These are phyloP conservation scores for Eubucco bourcierii DNA, from an alignment of 2,113 vertebrate species.

Conservation along the genomic window DNA sequence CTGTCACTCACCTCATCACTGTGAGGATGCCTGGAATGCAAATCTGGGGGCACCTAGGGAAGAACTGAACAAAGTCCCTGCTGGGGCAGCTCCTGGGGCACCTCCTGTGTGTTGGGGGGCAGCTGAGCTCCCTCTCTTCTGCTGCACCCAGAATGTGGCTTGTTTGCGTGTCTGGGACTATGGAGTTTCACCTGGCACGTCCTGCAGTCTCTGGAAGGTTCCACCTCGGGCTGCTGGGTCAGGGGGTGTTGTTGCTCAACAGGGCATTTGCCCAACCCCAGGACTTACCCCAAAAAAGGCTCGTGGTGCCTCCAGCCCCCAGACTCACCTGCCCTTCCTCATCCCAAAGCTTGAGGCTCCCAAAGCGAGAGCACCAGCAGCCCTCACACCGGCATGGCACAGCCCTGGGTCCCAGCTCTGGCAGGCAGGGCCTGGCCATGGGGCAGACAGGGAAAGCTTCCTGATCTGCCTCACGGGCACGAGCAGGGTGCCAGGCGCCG, in stretches of 20 bases:
- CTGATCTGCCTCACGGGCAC: rapidly evolving
- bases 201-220: not conserved
- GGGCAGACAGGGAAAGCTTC: too few species aligned
- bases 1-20: not conserved
- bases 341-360: not conserved
- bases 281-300: not conserved
- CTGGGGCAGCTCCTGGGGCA: not conserved
- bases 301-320: not conserved
- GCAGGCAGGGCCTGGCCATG: not conserved
- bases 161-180: not conserved
- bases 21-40: slow-evolving; percentile 4
- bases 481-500: not conserved
- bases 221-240: not conserved
- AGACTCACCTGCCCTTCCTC: not conserved
- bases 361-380: rapidly evolving
- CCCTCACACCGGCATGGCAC: not conserved
- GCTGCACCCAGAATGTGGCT: not conserved
- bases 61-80: not conserved
- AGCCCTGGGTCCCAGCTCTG: rapidly evolving
- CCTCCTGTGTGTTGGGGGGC: not conserved
- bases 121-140: not conserved
- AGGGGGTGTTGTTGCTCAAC: not conserved
- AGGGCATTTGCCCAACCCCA: too few species aligned
- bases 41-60: not conserved
- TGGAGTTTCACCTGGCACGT: not conserved